Base-by-base conservation (phyloP, 1,140 invertebrate genomes). In the Chironomus tepperi region DNA sequence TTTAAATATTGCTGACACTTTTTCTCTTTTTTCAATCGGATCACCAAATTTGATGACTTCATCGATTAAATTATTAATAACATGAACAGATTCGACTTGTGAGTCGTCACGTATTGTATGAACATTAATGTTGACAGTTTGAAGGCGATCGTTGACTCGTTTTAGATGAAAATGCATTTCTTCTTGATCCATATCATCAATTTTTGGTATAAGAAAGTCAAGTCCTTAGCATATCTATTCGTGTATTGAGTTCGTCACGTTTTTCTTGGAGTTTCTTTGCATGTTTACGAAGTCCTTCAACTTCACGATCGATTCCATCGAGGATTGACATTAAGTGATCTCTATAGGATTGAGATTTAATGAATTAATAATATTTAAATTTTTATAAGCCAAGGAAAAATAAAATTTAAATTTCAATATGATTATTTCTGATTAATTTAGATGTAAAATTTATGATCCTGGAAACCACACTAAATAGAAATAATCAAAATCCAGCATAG, bases 1-100 rank as follows among this genome's bases (percentile, higher is more conserved):
- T 93, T 94, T 85, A 95, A 88, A 81, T 91, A 95, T 1, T 89
- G 84, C 76, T 91, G 85, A 79, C 93, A 93, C 77, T 88, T 87
- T 24, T 84, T 81, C n/a, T 79, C 90, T 88, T 0, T 89, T 89
- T n/a, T 82, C 78, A 70, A 85, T 85, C 0, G 90, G 87, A 84
- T 95, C 92, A 9, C 84, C 84, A 73, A 86, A 84, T 77, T 91
- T 84, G n/a, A 94, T 88, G 76, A 94, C 85, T 76, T 86, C 85
- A 79, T 93, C 91, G 74, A 94, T 94, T 72, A 81, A 77, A 19
- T 74, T 77, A 76, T 79, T 83, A 75, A 93, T 90, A 85, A 92
- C 89, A 82, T 91, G 87, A 43, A 95, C 82, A 9, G 93, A 90
- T 79, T 94, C 92, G 79, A 93, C 87, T 81, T 95, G 93, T 67